These are phyloP conservation scores for Pectinophora gossypiella DNA, from an alignment of 1,140 invertebrate species.

Conservation along the genomic window DNA sequence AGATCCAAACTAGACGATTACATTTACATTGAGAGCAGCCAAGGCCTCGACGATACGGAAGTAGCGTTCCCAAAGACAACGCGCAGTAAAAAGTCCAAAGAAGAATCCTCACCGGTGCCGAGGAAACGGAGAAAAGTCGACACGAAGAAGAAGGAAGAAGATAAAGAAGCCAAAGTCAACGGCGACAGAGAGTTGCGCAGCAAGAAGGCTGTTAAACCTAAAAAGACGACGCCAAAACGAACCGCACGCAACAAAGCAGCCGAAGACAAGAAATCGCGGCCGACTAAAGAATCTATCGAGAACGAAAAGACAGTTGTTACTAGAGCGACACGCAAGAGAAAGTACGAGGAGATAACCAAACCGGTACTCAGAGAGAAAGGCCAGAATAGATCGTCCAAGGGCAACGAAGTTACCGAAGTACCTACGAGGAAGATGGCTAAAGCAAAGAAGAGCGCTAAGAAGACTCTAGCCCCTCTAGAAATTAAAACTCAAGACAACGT, in stretches of 20 bases:
- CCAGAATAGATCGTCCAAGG: constrained; percentile 48
- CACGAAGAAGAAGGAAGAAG: constrained; percentile 18
- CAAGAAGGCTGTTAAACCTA: constrained; percentile 10
- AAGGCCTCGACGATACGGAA: constrained; percentile 54
- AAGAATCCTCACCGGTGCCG: constrained; percentile 40
- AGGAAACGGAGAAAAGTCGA: constrained; percentile 56
- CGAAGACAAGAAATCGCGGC: constrained; percentile 29
- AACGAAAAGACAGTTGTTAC: constrained; percentile 47
- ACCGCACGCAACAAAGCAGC: constrained; percentile 11
- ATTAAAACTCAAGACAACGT: constrained; percentile 28
- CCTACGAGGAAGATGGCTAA: constrained; percentile 35
- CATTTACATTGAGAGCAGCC: constrained; percentile 61
- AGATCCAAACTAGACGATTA: constrained; percentile 64
- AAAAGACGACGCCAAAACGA: neutral
- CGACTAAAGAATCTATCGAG: constrained; percentile 63
- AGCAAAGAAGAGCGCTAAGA: constrained; percentile 27
- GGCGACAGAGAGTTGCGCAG: constrained; percentile 26
- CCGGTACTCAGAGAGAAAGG: constrained; percentile 59
- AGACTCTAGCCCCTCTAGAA: constrained; percentile 9
- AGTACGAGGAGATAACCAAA: constrained; percentile 45
- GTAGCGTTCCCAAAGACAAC: constrained; percentile 56
- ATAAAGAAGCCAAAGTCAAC: constrained; percentile 22
- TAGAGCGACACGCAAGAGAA: constrained; percentile 43
- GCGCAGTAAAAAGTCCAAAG: constrained; percentile 34
- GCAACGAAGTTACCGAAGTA: constrained; percentile 19